Evolutionary conservation across 2,888 invertebrate genomes (phyloP), one percentile per base, ranked within the genome.

Genomic region (Pemphredon lugubris): DNA sequence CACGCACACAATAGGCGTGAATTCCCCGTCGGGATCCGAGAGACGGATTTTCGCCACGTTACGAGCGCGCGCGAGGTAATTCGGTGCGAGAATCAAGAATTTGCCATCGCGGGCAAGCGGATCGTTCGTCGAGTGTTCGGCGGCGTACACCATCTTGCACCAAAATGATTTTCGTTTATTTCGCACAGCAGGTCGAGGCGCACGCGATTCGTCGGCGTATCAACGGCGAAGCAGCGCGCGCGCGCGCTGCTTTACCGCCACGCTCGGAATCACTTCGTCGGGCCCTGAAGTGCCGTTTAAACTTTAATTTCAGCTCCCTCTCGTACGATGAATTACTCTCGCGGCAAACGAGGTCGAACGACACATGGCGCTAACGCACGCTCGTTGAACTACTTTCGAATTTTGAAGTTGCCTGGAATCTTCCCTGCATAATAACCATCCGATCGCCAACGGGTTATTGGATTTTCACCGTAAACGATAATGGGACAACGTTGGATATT

Each of bases 301-400:
- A 74, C 77, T 77, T 79, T 75, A 79, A 79, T 79, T 79, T 73
- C 70, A 54, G 47, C 34, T 58, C 51, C 30, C 48, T 44, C 37
- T 51, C 69, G 57, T 39, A 14, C 72, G 66, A 68, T 40, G 71
- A 64, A 73, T 79, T 73, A 76, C 71, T 69, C 73, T 53, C 53
- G 63, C 61, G 59, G 44, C 42, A 16, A 81, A 81, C 71, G 73
- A 72, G 80, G 75, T 75, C 78, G 73, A 69, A 75, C 66, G 71
- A 69, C 77, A 76, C 77, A 75, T 78, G 73, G 75, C 65, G 71
- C 65, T 72, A 67, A 76, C 59, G 68, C 63, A 42, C 57, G 53
- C 81, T 75, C 68, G 63, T 75, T 73, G 65, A 69, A 63, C 73
- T 69, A 78, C 78, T 80, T 81, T 81, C 79, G 47, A 69, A 80